Evolutionary conservation across 2,113 vertebrate species (phyloP).

Genomic region (Myiopsitta monachus): DNA sequence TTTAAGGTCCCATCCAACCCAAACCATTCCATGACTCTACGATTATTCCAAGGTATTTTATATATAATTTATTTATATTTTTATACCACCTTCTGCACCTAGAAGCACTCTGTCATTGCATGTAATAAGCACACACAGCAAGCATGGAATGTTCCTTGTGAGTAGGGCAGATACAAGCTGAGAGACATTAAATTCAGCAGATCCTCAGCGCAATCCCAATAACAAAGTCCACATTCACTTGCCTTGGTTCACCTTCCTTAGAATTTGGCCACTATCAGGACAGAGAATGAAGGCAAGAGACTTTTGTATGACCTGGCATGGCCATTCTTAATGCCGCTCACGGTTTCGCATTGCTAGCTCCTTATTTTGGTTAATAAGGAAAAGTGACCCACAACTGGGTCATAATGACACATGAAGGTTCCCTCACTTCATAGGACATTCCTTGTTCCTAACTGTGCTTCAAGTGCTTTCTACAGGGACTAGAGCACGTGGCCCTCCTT

Average conservation of each 20-base stretch:
- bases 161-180: rapidly evolving
- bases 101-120: no score
- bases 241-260: background rate
- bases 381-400: background rate
- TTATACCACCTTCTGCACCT: background rate
- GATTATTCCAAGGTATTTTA: background rate
- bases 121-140: rapidly evolving
- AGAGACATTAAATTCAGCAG: background rate
- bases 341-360: rapidly evolving
- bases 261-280: background rate
- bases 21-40: background rate
- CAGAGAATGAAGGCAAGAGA: background rate
- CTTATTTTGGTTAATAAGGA: background rate
- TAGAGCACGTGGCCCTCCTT: background rate
- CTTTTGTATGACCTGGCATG: background rate
- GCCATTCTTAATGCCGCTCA: background rate
- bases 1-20: background rate
- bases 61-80: background rate
- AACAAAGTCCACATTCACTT: background rate
- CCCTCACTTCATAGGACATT: background rate
- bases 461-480: background rate
- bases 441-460: background rate
- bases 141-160: rapidly evolving
- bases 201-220: background rate
- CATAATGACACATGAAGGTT: rapidly evolving